These are phyloP conservation scores for Dendronephthya gigantea DNA, from an alignment of 64 coral and sea anemone species.

Conservation along the genomic window DNA sequence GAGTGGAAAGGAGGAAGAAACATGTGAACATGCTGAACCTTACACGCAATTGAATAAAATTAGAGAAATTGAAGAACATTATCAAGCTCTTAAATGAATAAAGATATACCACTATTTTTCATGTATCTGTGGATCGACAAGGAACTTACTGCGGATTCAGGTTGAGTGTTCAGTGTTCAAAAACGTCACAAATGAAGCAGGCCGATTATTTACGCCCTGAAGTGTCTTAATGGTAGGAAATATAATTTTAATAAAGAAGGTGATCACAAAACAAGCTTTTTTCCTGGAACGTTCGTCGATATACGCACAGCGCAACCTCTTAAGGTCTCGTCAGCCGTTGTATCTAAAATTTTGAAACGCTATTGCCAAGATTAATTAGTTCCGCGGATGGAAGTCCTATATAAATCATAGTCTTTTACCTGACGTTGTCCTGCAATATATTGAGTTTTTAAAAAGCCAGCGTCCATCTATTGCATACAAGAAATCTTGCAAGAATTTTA, in stretches of 20 bases:
- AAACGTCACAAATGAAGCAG: background rate
- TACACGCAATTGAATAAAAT: too few relatives aligned
- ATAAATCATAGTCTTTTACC: background rate
- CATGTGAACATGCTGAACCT: too few relatives aligned
- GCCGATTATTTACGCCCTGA: background rate
- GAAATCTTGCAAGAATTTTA: background rate
- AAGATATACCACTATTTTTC: too few relatives aligned
- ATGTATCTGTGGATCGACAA: too few relatives aligned
- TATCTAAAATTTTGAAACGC: slow-evolving; percentile 3
- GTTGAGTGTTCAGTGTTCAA: background rate
- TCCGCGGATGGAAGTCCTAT: background rate
- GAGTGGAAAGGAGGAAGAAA: too few relatives aligned
- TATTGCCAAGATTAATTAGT: background rate
- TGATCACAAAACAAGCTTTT: background rate
- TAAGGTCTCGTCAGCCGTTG: background rate
- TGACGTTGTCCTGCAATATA: background rate
- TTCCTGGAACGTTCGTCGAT: background rate
- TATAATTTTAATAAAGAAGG: background rate
- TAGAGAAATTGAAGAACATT: too few relatives aligned
- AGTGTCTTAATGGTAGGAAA: background rate
- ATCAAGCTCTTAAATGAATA: too few relatives aligned
- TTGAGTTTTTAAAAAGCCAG: background rate
- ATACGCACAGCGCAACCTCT: background rate
- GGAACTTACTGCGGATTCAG: background rate
- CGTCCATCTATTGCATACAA: background rate